These are phyloP conservation scores for Hystrix brachyura DNA, from an alignment of 2,113 vertebrate genomes.

Conservation along the genomic window DNA sequence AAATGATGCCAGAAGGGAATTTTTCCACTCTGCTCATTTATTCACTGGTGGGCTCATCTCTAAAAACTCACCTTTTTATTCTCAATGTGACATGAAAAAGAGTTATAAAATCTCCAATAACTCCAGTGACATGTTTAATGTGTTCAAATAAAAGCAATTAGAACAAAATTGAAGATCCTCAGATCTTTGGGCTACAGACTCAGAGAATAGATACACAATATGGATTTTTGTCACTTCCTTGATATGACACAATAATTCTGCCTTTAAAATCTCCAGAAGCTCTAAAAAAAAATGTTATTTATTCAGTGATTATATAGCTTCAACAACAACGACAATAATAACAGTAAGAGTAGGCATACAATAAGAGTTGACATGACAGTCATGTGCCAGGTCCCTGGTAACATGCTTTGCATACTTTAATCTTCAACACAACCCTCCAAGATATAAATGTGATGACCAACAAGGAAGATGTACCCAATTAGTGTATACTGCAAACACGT, in stretches of 20 bases:
- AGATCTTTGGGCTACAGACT: constrained; percentile 4
- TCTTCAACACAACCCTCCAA: not conserved
- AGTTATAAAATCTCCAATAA: constrained; percentile 63
- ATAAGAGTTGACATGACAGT: not conserved
- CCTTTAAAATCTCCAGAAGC: not conserved
- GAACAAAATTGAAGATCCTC: constrained; percentile 59
- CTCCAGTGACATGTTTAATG: constrained; percentile 72
- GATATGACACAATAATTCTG: not conserved
- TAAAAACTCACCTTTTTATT: constrained; percentile 81
- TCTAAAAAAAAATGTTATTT: not conserved
- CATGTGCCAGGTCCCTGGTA: not conserved
- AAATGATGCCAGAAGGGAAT: constrained; percentile 85
- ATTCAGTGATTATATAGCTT: not conserved
- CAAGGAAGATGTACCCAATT: not conserved
- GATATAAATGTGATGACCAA: not conserved
- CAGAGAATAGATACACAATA: not conserved
- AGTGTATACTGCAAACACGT: not conserved
- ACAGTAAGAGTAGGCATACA: not conserved
- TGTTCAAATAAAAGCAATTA: constrained; percentile 82
- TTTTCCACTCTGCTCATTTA: constrained; percentile 83
- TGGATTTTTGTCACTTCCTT: not conserved
- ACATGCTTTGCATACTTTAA: not conserved
- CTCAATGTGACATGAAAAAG: constrained; percentile 79
- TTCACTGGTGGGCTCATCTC: constrained; percentile 83
- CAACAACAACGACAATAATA: not conserved